Base-by-base conservation (phyloP, 2,888 invertebrate genomes). In the Lypha dubia region DNA sequence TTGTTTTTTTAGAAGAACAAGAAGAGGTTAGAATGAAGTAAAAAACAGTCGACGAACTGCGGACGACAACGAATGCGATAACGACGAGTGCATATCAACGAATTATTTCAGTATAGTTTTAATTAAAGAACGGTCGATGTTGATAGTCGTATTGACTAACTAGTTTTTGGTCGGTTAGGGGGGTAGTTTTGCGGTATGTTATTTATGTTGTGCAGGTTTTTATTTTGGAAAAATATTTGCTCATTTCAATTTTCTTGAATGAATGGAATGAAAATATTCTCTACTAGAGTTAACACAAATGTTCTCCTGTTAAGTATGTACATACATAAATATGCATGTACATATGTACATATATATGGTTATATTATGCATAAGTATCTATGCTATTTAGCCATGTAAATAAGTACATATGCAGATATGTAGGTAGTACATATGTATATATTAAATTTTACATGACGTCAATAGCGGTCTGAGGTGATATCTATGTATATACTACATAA, bases 201-300 rank as follows among this genome's bases (percentile, higher is more conserved):
- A 22, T 68, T 56, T 74, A 46, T 73, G 53, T 60, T 56, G 0
- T 65, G 32, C 24, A 15, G 20, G 32, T 53, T 53, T 62, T 74
- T 73, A 65, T 84, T 73, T 74, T 77, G 68, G 67, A 74, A 65
- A 70, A 80, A 58, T 62, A 74, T 81, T 84, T 84, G 76, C 73
- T 81, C 80, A 81, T 68, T 84, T 80, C 15, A 63, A 70, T 77
- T 84, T 84, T 84, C 80, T 81, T 84, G 77, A 84, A 84, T 84
- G 84, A 84, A 84, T 84, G 73, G 73, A n/a, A 56, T 80, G 68
- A 77, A 80, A 71, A 68, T 67, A 53, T 84, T 68, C 62, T 80
- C 84, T 56, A n/a, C 20, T 49, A 32, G 73, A 79, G 24, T 46
- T 70, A 22, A 62, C 41, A 79, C 68, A 74, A 79, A 58, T 15